phyloP scores from a whole-genome alignment of 2,888 invertebrate species.

The Lasioglossum pauxillum region DNA sequence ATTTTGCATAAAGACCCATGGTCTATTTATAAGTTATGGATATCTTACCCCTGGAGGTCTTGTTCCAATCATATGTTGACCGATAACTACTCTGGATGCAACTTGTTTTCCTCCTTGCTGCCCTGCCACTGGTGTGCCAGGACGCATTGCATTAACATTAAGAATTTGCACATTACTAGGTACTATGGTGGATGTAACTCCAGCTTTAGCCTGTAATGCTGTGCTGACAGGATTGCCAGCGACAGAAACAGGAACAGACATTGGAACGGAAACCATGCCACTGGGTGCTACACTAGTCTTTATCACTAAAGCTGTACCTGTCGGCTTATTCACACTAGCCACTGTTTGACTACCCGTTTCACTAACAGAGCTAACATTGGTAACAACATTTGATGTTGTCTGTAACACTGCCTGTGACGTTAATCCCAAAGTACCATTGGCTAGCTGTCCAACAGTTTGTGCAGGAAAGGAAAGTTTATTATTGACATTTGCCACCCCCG shows the following conservation, averaged over 20 bases:
- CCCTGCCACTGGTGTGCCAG: slow-evolving; percentile 89
- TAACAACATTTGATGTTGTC: slow-evolving; percentile 84
- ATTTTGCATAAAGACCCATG: no score
- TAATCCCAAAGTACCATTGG: slow-evolving; percentile 90
- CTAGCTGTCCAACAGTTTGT: slow-evolving; percentile 86
- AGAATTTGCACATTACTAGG: slow-evolving; percentile 93
- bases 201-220: slow-evolving; percentile 79
- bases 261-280: slow-evolving; percentile 83
- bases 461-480: slow-evolving; percentile 88
- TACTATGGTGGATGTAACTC: slow-evolving; percentile 87
- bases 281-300: slow-evolving; percentile 82
- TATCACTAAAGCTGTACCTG: slow-evolving; percentile 84
- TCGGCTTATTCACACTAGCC: slow-evolving; percentile 78
- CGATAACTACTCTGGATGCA: slow-evolving; percentile 93
- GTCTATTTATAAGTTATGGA: slow-evolving; percentile 51
- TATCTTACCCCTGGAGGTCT: slow-evolving; percentile 91
- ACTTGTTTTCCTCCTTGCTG: slow-evolving; percentile 89
- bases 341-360: slow-evolving; percentile 75
- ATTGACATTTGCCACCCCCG: slow-evolving; percentile 85
- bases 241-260: slow-evolving; percentile 82
- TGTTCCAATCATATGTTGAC: slow-evolving; percentile 92
- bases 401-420: slow-evolving; percentile 86
- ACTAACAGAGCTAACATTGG: slow-evolving; percentile 72
- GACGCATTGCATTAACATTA: slow-evolving; percentile 90
- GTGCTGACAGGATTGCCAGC: slow-evolving; percentile 78